A percentile compares a stretch with the other conserved stretches of the same genome.
phyloP scores from a whole-genome alignment of 2,888 invertebrate species.

The Dromius quadrimaculatus region DNA sequence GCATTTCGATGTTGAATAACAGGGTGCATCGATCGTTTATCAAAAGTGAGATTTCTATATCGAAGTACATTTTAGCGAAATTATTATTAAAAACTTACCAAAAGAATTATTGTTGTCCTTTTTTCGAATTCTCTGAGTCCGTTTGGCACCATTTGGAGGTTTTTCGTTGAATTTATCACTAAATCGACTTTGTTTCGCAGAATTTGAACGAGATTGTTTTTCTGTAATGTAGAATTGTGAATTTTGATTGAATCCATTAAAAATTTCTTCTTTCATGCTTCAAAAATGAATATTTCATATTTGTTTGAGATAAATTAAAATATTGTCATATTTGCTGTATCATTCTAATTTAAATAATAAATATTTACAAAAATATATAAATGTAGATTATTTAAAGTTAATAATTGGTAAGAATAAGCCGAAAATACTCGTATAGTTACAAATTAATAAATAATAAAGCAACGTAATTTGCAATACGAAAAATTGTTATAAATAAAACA shows the following conservation, averaged over 20 bases:
- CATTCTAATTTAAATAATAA: neutral
- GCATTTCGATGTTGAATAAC: too few species aligned
- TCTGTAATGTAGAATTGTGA: constrained; percentile 27
- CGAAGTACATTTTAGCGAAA: too few species aligned
- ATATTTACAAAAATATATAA: neutral
- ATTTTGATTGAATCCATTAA: too few species aligned
- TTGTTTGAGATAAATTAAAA: too few species aligned
- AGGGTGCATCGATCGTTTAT: too few species aligned
- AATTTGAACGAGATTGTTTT: constrained; percentile 46
- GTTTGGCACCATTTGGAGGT: constrained; percentile 64
- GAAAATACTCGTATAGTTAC: neutral
- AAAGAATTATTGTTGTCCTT: constrained; percentile 65
- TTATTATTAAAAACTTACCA: neutral
- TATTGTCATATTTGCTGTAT: neutral
- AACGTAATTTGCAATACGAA: neutral
- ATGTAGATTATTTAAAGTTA: too few species aligned
- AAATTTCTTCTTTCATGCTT: too few species aligned
- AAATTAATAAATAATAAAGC: neutral
- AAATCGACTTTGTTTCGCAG: constrained; percentile 34
- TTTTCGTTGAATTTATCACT: constrained; percentile 57
- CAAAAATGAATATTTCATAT: too few species aligned
- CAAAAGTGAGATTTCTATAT: too few species aligned
- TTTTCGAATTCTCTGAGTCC: constrained; percentile 69
- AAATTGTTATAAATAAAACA: neutral
- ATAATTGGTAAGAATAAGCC: neutral